Conservation (phyloP, 2,797 vertebrate genomes). For the Mus minutoides region DNA sequence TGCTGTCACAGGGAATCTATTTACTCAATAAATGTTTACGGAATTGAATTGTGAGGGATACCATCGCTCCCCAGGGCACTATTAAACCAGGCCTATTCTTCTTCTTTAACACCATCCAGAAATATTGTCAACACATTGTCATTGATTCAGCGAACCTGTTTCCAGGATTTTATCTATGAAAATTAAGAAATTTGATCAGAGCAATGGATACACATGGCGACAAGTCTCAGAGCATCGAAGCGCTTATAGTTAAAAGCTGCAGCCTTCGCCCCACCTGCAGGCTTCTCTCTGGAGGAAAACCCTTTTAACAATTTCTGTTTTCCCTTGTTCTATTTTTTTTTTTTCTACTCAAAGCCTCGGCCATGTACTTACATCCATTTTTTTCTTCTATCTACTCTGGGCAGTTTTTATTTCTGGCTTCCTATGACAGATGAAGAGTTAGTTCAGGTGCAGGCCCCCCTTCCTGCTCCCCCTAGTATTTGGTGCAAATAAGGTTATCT, state of each 20-base stretch:
- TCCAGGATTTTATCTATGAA: constrained; percentile 73
- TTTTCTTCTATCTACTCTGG: not conserved
- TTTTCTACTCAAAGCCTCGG: not conserved
- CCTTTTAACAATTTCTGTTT: constrained; percentile 43
- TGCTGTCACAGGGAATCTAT: constrained; percentile 69
- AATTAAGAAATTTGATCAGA: constrained; percentile 53
- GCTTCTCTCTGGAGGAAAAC: not conserved
- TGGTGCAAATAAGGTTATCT: not conserved
- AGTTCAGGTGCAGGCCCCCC: not conserved
- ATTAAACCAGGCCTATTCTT: constrained; percentile 65
- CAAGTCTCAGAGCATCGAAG: not conserved
- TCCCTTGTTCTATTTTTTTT: not conserved
- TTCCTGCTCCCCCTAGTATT: not conserved
- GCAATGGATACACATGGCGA: not conserved
- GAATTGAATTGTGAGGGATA: constrained; percentile 70
- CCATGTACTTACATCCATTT: not conserved
- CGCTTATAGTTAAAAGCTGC: not conserved
- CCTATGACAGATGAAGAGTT: constrained; percentile 14
- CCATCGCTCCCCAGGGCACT: constrained; percentile 40
- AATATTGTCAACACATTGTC: constrained; percentile 51
- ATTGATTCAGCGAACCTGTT: constrained; percentile 66
- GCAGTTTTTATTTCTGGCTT: constrained; percentile 49
- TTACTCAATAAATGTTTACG: constrained; percentile 73
- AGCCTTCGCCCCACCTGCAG: not conserved
- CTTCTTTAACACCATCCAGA: constrained; percentile 58